Evolutionary conservation across 1,140 invertebrate genomes (phyloP).

Genomic region (Pseudomyrmex cubaensis): DNA sequence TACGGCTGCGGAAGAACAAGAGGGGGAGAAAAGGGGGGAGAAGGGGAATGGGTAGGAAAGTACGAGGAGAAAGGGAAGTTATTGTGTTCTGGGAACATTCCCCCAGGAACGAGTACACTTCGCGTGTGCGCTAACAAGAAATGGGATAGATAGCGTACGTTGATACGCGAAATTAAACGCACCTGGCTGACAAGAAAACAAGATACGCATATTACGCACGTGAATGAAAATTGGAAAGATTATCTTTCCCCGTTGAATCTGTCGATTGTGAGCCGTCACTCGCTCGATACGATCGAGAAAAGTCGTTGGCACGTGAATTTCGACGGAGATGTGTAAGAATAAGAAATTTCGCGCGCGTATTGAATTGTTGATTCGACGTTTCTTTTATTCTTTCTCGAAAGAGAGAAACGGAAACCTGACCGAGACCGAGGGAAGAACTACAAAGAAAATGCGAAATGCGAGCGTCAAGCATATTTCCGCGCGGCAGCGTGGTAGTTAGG

Average conservation of each 20-base stretch:
- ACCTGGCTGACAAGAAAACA: background rate
- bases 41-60: background rate
- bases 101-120: constrained; percentile 1
- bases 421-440: background rate
- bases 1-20: constrained; percentile 19
- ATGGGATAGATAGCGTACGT: background rate
- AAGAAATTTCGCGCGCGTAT: background rate
- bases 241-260: background rate
- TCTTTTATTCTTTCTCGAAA: background rate
- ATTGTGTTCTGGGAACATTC: constrained; percentile 21
- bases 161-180: background rate
- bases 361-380: constrained; percentile 5
- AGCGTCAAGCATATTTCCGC: constrained; percentile 21
- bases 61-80: background rate
- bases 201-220: too few species aligned
- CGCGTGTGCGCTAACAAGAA: background rate
- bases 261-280: background rate
- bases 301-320: background rate
- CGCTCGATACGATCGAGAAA: background rate
- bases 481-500: constrained; percentile 19
- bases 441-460: constrained; percentile 13
- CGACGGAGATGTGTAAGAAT: background rate
- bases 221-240: background rate
- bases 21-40: too few species aligned
- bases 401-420: background rate